A percentile compares a stretch with the other conserved stretches of the same genome.
Evolutionary conservation across 2,888 invertebrate species (phyloP).

Genomic region (Eilema caniola): DNA sequence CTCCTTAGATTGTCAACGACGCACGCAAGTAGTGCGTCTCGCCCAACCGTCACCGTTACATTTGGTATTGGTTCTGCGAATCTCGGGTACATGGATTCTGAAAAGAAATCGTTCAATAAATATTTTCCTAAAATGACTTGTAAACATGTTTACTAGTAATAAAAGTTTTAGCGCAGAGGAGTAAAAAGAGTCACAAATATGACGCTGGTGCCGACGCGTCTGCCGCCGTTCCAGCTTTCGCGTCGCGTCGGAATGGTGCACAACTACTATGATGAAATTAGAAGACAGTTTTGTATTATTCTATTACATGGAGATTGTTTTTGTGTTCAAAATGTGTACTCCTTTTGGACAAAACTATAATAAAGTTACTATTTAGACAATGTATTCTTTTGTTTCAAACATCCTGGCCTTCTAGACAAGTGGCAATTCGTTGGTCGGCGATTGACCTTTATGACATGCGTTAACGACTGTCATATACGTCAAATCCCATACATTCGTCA

Average conservation of each 20-base stretch:
- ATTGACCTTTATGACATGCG: too few species aligned
- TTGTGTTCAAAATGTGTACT: not conserved
- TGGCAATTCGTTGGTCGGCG: too few species aligned
- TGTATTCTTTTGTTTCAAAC: not conserved
- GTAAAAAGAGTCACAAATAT: constrained; percentile 66
- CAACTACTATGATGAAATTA: constrained; percentile 43
- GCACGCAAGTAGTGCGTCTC: constrained; percentile 95
- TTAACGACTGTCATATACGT: too few species aligned
- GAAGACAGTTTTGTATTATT: constrained; percentile 43
- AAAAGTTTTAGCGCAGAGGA: constrained; percentile 65
- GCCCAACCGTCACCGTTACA: constrained; percentile 95
- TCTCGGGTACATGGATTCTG: constrained; percentile 91
- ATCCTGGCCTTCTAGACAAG: too few species aligned
- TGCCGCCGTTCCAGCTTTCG: constrained; percentile 47
- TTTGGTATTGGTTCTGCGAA: constrained; percentile 96
- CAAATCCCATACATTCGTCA: too few species aligned
- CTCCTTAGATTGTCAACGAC: constrained; percentile 95
- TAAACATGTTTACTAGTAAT: constrained; percentile 77
- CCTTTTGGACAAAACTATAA: not conserved
- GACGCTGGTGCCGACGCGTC: constrained; percentile 61
- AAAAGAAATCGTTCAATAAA: constrained; percentile 56
- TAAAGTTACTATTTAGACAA: not conserved
- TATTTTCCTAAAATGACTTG: constrained; percentile 47
- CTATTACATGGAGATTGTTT: constrained; percentile 18
- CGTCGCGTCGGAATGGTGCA: constrained; percentile 41